Conservation (phyloP, 2,113 vertebrate species). For the Neotoma lepida region DNA sequence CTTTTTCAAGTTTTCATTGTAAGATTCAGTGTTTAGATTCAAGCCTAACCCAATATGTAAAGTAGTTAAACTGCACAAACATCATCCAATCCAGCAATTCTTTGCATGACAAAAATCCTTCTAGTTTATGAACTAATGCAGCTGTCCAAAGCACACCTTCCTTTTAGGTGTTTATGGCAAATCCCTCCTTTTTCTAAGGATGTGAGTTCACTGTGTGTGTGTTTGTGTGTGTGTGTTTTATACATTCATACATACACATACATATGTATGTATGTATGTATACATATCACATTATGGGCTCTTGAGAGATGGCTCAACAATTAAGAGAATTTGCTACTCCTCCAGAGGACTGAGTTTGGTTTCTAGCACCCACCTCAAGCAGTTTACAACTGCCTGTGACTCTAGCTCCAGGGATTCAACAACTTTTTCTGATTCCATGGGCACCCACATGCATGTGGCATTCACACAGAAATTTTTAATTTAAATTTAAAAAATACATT, state of each 20-base stretch:
- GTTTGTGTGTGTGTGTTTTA: too few species aligned
- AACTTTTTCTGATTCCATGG: neutral
- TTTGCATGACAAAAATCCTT: neutral
- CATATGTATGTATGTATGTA: too few species aligned
- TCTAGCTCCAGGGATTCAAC: neutral
- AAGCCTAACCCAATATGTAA: neutral
- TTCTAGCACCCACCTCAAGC: neutral
- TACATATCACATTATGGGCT: neutral
- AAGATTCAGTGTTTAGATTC: neutral
- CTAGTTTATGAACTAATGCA: neutral
- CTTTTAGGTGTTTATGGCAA: neutral
- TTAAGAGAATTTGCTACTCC: neutral
- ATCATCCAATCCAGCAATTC: neutral
- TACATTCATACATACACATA: too few species aligned
- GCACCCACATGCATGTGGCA: neutral
- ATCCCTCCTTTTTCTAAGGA: neutral
- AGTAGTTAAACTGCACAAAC: neutral
- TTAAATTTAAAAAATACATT: neutral
- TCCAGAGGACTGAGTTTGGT: neutral
- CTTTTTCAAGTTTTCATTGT: neutral
- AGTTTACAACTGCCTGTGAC: neutral
- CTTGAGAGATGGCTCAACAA: neutral
- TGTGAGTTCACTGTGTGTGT: neutral
- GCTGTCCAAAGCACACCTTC: neutral
- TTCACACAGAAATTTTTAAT: neutral